These are phyloP conservation scores for Bombus pyrosoma DNA, from an alignment of 1,140 invertebrate species.

Conservation along the genomic window DNA sequence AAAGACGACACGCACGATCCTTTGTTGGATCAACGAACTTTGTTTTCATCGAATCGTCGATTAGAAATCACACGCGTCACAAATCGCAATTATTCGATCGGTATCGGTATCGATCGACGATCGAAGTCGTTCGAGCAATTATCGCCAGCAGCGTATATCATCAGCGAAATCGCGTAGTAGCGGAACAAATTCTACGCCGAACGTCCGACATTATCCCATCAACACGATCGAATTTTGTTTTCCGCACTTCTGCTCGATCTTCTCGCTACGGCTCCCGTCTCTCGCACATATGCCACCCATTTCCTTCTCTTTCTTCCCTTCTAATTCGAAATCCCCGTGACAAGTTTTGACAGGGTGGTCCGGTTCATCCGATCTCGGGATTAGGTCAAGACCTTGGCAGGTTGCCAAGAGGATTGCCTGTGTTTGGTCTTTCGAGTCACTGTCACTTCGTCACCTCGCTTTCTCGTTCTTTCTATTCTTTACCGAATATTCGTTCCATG, in stretches of 20 bases:
- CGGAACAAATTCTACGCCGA: not conserved
- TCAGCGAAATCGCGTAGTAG: not conserved
- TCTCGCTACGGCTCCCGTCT: not conserved
- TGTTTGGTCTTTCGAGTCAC: constrained; percentile 34
- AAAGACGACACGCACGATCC: too few relatives aligned
- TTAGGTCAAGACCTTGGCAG: constrained; percentile 44
- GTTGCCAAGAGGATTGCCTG: constrained; percentile 30
- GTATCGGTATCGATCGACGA: too few relatives aligned
- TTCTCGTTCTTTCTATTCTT: not conserved
- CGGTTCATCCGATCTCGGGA: constrained; percentile 50
- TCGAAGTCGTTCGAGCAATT: too few relatives aligned
- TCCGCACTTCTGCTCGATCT: not conserved
- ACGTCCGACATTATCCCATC: not conserved
- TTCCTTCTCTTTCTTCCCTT: not conserved
- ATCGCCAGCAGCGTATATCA: too few relatives aligned
- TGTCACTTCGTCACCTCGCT: constrained; percentile 43
- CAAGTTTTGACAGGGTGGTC: constrained; percentile 57
- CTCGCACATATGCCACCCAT: not conserved
- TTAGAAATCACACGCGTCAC: too few relatives aligned
- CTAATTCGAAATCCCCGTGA: constrained; percentile 26
- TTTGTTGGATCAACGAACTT: too few relatives aligned
- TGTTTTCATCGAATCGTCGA: too few relatives aligned
- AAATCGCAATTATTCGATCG: too few relatives aligned
- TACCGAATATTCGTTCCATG: too few relatives aligned
- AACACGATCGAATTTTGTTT: not conserved